Base-by-base conservation (phyloP, 2,113 vertebrate genomes). In the Cricetomys ansorgei region DNA sequence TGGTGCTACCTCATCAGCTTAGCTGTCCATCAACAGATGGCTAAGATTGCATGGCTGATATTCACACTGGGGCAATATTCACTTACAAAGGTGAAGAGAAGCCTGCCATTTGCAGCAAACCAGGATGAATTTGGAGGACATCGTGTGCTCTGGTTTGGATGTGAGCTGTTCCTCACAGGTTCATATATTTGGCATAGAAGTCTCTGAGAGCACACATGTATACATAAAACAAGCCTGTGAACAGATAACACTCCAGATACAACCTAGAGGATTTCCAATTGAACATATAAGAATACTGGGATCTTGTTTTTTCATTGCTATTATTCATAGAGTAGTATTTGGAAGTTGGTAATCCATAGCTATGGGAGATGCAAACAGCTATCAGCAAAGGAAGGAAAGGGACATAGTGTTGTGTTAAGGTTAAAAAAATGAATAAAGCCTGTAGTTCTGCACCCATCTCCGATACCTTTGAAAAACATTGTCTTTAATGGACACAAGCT, bases 301-400 rank as follows among this genome's bases (percentile, higher is more conserved):
- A 59, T 70, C 83, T 91, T 73, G 16, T n/a, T 8, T 92, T 94
- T 7, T 75, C 34, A 55, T 81, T 81, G 64, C 55, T 88, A 48
- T 70, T 55, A 75, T 55, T 84, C 40, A 37, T 89, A 57, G 94
- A 89, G 50, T 91, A 91, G 43, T 53, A 91, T 92, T 77, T 25
- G 8, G 27, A 76, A 85, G 25, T 88, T 55, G 70, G 12, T 64
- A 88, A 12, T 5, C 29, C 59, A 90, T 94, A 90, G 11, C 50
- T 76, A 81, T 27, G 67, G 92, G 76, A 90, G 7, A 81, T 9
- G 12, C 34, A 91, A 95, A 76, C 12, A 91, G 29, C 12, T 81
- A 45, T 53, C 8, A 27, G 4, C 34, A 40, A 88, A 37, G 25
- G 89, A 94, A 88, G 88, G 6, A 77, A 70, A 79, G 53, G 23